Percentiles rank a stretch among this genome's conserved stretches.
These are phyloP conservation scores for Pluvianellus socialis DNA, from an alignment of 2,113 vertebrate genomes.

Conservation along the genomic window DNA sequence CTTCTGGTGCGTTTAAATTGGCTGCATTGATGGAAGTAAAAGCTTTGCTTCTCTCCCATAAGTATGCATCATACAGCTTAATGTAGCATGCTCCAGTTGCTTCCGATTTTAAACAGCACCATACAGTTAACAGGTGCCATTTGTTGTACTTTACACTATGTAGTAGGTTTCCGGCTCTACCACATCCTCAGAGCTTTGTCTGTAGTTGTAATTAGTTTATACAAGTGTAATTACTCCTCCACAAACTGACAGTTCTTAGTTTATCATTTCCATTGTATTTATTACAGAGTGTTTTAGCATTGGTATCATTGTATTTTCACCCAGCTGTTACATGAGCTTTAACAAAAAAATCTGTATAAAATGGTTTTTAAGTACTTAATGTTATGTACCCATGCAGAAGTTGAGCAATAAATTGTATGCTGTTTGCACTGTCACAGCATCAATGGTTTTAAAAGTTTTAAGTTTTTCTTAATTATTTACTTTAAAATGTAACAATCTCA, in stretches of 20 bases:
- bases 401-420: conserved; percentile 95
- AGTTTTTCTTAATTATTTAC: conserved; percentile 8
- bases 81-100: conserved; percentile 52
- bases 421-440: conserved; percentile 90
- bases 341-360: conserved; percentile 88
- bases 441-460: conserved; percentile 77
- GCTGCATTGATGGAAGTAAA: conserved; percentile 58
- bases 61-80: conserved; percentile 32
- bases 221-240: conserved; percentile 75
- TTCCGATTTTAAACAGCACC: conserved; percentile 61
- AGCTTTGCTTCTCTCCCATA: conserved; percentile 48
- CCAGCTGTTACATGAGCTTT: conserved; percentile 92
- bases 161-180: conserved; percentile 70
- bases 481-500: background rate
- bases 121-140: conserved; percentile 45
- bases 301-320: conserved; percentile 84
- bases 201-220: conserved; percentile 78
- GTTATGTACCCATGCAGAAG: conserved; percentile 87
- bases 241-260: conserved; percentile 77
- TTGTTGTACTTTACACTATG: conserved; percentile 64
- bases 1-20: conserved; percentile 65
- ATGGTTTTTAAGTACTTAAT: conserved; percentile 79
- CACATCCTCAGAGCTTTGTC: conserved; percentile 72
- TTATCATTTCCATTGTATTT: conserved; percentile 87
- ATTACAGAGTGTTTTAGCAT: conserved; percentile 88